These are phyloP conservation scores for Sarotherodon lohbergeri DNA, from an alignment of 2,113 vertebrate genomes.

Conservation along the genomic window DNA sequence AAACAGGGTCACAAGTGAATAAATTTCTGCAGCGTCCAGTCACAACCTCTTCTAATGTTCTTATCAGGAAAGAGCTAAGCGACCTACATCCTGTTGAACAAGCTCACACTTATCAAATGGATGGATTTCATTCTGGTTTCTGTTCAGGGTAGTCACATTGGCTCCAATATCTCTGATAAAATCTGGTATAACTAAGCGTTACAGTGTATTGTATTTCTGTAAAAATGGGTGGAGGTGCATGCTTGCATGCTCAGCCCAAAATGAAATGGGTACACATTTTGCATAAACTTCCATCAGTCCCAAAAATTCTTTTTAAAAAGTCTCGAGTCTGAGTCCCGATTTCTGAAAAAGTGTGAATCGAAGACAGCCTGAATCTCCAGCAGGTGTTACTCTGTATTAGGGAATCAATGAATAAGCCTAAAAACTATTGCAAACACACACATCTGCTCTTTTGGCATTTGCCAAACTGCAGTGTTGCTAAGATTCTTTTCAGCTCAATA, in stretches of 20 bases:
- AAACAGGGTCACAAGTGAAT: not conserved
- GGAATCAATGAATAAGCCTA: not conserved
- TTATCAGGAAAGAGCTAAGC: constrained; percentile 2
- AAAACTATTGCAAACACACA: not conserved
- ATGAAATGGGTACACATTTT: not conserved
- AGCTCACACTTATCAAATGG: constrained; percentile 22
- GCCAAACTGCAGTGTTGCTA: constrained; percentile 31
- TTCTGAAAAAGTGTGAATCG: not conserved
- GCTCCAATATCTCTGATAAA: not conserved
- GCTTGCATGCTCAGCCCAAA: not conserved
- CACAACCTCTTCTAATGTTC: not conserved
- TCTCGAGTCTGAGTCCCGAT: not conserved
- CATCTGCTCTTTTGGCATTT: not conserved
- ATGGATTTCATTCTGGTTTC: constrained; percentile 17
- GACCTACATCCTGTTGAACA: constrained; percentile 9
- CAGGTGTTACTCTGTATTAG: not conserved
- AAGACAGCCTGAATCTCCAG: not conserved
- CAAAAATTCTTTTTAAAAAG: not conserved
- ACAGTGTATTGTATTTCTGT: not conserved
- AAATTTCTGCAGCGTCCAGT: not conserved
- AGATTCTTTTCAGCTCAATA: constrained; percentile 7
- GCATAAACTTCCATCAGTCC: not conserved
- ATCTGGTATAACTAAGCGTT: not conserved
- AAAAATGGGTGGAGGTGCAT: not conserved
- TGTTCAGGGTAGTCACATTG: not conserved